These are phyloP conservation scores for Siniperca obscura DNA, from an alignment of 2,797 vertebrate genomes.

Conservation along the genomic window DNA sequence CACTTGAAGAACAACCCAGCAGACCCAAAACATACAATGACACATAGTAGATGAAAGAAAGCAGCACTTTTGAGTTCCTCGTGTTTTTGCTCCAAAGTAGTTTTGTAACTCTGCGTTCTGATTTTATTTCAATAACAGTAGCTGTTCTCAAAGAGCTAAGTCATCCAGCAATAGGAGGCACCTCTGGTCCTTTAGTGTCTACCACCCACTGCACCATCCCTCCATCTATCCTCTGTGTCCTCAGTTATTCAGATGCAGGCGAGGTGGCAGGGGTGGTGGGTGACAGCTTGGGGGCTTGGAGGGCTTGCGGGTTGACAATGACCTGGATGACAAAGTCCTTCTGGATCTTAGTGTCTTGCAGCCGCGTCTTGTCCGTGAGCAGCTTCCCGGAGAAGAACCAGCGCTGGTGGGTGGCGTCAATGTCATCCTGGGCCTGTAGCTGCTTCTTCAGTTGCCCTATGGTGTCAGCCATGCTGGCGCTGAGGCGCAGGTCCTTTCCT, in stretches of 20 bases:
- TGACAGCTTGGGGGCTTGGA: constrained; percentile 58
- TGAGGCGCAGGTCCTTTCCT: constrained; percentile 94
- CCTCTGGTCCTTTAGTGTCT: constrained; percentile 22
- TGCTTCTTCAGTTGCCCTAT: constrained; percentile 97
- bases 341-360: constrained; percentile 99
- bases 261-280: constrained; percentile 53
- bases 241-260: constrained; percentile 44
- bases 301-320: constrained; percentile 92
- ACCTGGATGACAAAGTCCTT: constrained; percentile 99
- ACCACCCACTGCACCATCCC: background rate
- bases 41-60: constrained; percentile 55
- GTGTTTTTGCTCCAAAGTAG: constrained; percentile 23
- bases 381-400: constrained; percentile 99
- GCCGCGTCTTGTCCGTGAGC: constrained; percentile 95
- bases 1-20: constrained; percentile 21
- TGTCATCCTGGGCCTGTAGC: constrained; percentile 92
- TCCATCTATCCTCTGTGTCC: background rate
- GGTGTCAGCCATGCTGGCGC: constrained; percentile 93
- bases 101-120: constrained; percentile 25
- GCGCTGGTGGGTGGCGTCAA: constrained; percentile 92
- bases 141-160: constrained; percentile 40
- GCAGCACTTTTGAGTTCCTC: constrained; percentile 71
- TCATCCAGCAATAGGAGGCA: constrained; percentile 53
- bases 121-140: constrained; percentile 34
- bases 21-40: constrained; percentile 29